Evolutionary conservation across 2,888 invertebrate genomes (phyloP).

Genomic region (Netelia inedita): DNA sequence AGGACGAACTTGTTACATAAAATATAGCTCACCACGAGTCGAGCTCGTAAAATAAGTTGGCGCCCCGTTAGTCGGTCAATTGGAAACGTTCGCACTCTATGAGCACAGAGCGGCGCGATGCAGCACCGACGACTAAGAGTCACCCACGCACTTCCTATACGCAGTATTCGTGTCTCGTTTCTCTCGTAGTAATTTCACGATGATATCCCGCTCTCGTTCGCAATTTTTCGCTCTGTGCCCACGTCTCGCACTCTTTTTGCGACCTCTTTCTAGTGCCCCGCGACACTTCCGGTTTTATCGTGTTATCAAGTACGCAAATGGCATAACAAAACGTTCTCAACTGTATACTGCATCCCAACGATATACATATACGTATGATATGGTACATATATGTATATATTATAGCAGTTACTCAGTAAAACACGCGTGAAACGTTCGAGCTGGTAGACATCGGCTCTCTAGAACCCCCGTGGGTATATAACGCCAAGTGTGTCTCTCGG

Average conservation of each 20-base stretch:
- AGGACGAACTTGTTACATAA: constrained; percentile 56
- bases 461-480: constrained; percentile 9
- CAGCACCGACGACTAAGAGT: constrained; percentile 6
- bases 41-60: constrained; percentile 49
- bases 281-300: constrained; percentile 56
- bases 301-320: constrained; percentile 33
- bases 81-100: constrained; percentile 45
- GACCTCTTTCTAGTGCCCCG: not conserved
- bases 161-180: constrained; percentile 7
- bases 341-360: not conserved
- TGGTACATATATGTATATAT: not conserved
- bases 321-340: constrained; percentile 34
- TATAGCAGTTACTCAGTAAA: not conserved
- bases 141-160: not conserved
- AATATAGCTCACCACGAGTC: constrained; percentile 20
- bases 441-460: constrained; percentile 44
- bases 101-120: not conserved
- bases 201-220: constrained; percentile 9
- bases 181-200: constrained; percentile 24
- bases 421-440: constrained; percentile 44
- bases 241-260: constrained; percentile 2
- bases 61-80: constrained; percentile 56
- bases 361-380: not conserved
- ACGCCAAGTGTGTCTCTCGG: constrained; percentile 28
- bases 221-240: not conserved